A percentile compares a stretch with the other conserved stretches of the same genome.
phyloP scores from a whole-genome alignment of 2,797 vertebrate species.

The Silurus aristotelis region DNA sequence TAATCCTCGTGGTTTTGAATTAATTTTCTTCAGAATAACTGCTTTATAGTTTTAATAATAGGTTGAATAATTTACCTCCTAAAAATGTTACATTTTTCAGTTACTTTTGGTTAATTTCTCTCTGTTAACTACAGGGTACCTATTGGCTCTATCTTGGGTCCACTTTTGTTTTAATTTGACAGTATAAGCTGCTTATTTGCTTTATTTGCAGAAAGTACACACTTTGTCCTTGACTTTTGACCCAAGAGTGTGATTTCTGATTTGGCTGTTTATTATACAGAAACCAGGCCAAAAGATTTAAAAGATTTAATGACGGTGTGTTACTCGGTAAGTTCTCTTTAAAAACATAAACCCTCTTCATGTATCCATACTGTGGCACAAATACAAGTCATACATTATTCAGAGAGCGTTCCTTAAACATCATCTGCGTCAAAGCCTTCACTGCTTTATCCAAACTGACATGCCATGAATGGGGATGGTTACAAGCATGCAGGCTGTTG shows the following conservation, averaged over 20 bases:
- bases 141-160: background rate
- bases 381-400: conserved; percentile 17
- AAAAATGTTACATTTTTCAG: background rate
- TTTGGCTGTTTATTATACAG: too few species aligned
- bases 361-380: background rate
- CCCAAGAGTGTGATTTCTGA: too few species aligned
- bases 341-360: background rate
- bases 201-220: too few species aligned
- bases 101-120: background rate
- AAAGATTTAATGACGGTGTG: background rate
- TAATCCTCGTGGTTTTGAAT: background rate
- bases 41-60: background rate
- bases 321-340: background rate
- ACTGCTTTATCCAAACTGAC: conserved; percentile 6
- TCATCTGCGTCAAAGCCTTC: background rate
- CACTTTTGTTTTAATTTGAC: background rate
- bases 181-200: too few species aligned
- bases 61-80: background rate
- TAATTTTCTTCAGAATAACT: background rate
- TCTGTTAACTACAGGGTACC: background rate
- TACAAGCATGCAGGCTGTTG: conserved; percentile 4
- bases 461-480: background rate
- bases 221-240: too few species aligned
- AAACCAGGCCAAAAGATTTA: too few species aligned
- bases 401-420: background rate